These are phyloP conservation scores for Salvator merianae DNA, from an alignment of 2,113 vertebrate genomes.

Conservation along the genomic window DNA sequence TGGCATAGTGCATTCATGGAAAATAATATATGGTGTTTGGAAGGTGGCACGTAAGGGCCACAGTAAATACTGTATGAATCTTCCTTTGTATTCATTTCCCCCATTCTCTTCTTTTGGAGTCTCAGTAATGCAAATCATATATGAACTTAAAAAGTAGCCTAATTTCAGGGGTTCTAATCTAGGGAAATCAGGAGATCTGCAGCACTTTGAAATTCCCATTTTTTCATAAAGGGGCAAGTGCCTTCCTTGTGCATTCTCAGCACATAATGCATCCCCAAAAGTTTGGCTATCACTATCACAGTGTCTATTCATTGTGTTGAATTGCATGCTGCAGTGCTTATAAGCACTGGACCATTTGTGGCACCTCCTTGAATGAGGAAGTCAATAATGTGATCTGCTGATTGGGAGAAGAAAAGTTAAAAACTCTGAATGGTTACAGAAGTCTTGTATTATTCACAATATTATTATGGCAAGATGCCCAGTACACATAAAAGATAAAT, in stretches of 20 bases:
- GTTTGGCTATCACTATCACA: constrained; percentile 7
- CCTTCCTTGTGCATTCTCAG: constrained; percentile 26
- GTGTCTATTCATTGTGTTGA: constrained; percentile 16
- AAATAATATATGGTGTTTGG: not conserved
- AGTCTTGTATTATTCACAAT: constrained; percentile 61
- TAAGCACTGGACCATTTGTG: constrained; percentile 38
- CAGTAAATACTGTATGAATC: not conserved
- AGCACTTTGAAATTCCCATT: constrained; percentile 10
- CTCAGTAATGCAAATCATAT: not conserved
- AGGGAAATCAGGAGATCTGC: not conserved
- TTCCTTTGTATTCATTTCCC: not conserved
- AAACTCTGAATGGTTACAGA: constrained; percentile 56
- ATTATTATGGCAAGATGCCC: constrained; percentile 70
- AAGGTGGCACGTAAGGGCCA: rapidly evolving
- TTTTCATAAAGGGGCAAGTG: not conserved
- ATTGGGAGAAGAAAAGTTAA: constrained; percentile 51
- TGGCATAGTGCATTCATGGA: not conserved
- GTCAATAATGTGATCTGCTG: constrained; percentile 34
- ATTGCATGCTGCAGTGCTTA: not conserved
- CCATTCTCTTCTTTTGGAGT: not conserved
- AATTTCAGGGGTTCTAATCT: not conserved
- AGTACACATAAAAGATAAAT: constrained; percentile 77
- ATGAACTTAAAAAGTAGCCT: not conserved
- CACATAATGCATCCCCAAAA: not conserved
- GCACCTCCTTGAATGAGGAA: constrained; percentile 42